Evolutionary conservation across 2,113 vertebrate genomes (phyloP).

Genomic region (Nicator chloris): DNA sequence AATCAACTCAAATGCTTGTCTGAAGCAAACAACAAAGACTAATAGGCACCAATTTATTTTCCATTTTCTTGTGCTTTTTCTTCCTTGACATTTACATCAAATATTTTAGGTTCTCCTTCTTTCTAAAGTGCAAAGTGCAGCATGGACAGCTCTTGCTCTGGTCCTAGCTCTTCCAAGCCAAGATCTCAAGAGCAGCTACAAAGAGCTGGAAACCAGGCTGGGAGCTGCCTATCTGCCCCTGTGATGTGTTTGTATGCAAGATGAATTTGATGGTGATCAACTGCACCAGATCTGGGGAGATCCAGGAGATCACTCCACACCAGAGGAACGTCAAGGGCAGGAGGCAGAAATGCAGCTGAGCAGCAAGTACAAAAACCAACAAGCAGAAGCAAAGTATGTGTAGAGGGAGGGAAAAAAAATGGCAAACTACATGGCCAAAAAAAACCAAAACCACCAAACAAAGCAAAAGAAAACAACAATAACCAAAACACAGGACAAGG

Average conservation of each 20-base stretch:
- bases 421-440: background rate
- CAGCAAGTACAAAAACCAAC: background rate
- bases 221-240: background rate
- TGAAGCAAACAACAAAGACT: background rate
- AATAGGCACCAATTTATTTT: background rate
- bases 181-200: background rate
- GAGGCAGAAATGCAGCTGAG: background rate
- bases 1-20: background rate
- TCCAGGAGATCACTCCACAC: background rate
- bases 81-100: background rate
- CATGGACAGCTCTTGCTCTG: background rate
- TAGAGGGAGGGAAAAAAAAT: background rate
- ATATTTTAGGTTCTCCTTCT: background rate
- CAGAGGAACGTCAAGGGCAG: accelerated
- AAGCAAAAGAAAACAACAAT: background rate
- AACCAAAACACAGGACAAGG: background rate
- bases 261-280: background rate
- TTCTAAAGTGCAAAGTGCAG: background rate
- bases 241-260: background rate
- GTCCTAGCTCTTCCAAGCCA: background rate
- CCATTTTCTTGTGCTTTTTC: background rate
- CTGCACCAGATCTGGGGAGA: background rate
- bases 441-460: background rate
- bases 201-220: background rate
- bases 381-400: background rate